Percentiles rank a stretch among this genome's conserved stretches.
Evolutionary conservation across 2,888 invertebrate species (phyloP).

Genomic region (Morinoia aosen): DNA sequence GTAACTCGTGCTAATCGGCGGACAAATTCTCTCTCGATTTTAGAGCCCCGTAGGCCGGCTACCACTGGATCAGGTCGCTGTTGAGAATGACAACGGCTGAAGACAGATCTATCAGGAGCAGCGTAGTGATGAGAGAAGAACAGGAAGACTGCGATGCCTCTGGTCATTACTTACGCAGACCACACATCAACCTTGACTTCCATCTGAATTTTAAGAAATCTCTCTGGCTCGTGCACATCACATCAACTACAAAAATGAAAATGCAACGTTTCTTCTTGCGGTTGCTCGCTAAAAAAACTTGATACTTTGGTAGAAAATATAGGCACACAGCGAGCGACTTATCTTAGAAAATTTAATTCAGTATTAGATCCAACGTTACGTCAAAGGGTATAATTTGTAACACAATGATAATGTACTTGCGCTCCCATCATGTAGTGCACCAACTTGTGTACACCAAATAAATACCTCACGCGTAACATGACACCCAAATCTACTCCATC

Average conservation of each 20-base stretch:
- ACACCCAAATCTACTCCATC: too few relatives aligned
- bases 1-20: neutral
- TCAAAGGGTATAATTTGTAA: too few relatives aligned
- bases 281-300: too few relatives aligned
- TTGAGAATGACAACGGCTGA: neutral
- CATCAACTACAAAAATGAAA: neutral
- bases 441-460: too few relatives aligned
- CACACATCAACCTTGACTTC: neutral
- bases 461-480: too few relatives aligned
- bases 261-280: too few relatives aligned
- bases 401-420: too few relatives aligned
- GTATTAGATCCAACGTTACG: too few relatives aligned
- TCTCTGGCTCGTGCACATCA: neutral
- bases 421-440: too few relatives aligned
- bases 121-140: neutral
- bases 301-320: too few relatives aligned
- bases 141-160: neutral
- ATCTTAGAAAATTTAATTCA: too few relatives aligned
- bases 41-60: neutral
- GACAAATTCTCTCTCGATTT: neutral
- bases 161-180: neutral
- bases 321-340: too few relatives aligned
- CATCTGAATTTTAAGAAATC: neutral
- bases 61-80: neutral
- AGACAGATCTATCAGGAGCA: neutral